Conservation (phyloP, 2,113 vertebrate genomes). For the Tenebrosternarchus preto region DNA sequence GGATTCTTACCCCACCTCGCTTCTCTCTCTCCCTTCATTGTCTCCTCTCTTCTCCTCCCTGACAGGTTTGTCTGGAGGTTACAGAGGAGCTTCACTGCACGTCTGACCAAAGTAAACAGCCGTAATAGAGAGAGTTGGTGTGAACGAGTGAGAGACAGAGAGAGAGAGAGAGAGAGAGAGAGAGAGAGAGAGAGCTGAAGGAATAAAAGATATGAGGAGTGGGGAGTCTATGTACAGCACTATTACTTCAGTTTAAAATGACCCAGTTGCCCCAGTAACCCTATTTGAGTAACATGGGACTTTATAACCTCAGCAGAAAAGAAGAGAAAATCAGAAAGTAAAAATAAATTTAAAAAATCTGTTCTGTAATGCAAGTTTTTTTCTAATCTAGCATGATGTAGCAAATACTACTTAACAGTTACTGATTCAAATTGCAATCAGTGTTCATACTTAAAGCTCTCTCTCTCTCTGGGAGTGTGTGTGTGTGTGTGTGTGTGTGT, state of each 20-base stretch:
- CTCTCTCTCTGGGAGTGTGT: background rate
- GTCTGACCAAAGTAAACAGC: background rate
- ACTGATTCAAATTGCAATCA: conserved; percentile 25
- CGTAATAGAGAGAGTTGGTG: background rate
- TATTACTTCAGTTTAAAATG: background rate
- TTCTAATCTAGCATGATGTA: background rate
- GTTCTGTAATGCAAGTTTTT: background rate
- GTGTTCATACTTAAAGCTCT: background rate
- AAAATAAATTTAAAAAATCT: background rate
- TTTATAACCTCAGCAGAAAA: background rate
- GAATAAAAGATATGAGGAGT: background rate
- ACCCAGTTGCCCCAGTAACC: background rate
- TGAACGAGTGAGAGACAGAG: background rate
- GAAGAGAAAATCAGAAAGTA: background rate
- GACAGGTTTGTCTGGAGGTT: background rate
- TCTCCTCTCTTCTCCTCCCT: background rate
- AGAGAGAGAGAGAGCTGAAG: background rate
- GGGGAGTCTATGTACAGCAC: background rate
- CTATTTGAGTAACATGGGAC: conserved; percentile 1
- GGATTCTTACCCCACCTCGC: background rate
- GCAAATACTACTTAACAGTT: conserved; percentile 4
- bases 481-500: conserved; percentile 15
- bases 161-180: background rate
- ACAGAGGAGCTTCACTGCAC: background rate
- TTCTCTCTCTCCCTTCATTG: background rate